These are phyloP conservation scores for Platygyra sinensis DNA, from an alignment of 64 coral and sea anemone species.

Conservation along the genomic window DNA sequence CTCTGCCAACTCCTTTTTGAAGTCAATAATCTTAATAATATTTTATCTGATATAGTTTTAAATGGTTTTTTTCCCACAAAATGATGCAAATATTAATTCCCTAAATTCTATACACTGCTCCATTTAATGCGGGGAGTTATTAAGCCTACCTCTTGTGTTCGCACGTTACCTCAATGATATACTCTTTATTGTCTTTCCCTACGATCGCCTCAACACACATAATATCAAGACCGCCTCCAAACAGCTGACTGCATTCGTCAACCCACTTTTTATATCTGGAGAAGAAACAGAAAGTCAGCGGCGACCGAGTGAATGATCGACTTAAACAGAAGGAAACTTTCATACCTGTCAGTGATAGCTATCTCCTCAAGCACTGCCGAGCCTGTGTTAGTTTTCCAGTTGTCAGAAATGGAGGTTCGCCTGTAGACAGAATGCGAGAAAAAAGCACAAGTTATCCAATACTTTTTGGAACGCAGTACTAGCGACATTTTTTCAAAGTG, in stretches of 20 bases:
- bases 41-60: too few species aligned
- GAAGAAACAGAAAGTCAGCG: neutral
- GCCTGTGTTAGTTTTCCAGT: conserved; percentile 99
- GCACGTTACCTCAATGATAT: conserved; percentile 87
- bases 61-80: too few species aligned
- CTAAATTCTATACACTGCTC: too few species aligned
- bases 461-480: neutral
- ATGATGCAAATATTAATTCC: too few species aligned
- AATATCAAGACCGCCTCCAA: conserved; percentile 97
- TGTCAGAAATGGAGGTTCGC: conserved; percentile 97
- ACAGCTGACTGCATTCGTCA: conserved; percentile 93
- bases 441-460: neutral
- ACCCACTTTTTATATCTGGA: conserved; percentile 94
- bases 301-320: neutral
- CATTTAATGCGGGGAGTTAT: too few species aligned
- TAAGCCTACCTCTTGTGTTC: neutral
- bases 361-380: conserved; percentile 96
- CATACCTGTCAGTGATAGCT: conserved; percentile 80
- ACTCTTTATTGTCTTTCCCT: conserved; percentile 84
- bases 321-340: neutral
- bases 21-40: too few species aligned
- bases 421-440: conserved; percentile 21
- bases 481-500: neutral
- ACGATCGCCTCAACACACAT: conserved; percentile 93
- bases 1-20: too few species aligned